Percentiles rank a stretch among this genome's conserved stretches.
Evolutionary conservation across 2,888 invertebrate species (phyloP).

Genomic region (Xylocampa areola): DNA sequence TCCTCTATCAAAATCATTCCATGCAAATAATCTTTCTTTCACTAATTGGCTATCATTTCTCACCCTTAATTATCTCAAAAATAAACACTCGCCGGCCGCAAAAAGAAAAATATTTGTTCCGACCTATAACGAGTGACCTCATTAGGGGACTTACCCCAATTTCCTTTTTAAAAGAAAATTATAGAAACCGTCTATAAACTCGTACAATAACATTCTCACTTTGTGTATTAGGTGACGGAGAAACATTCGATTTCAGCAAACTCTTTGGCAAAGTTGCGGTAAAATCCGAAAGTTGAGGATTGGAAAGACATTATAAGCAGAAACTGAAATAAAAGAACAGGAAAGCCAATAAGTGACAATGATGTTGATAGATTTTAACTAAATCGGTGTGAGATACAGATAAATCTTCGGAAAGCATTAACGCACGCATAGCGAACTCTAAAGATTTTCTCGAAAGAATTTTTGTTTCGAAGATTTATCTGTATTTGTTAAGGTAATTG

Average conservation of each 20-base stretch:
- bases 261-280: background rate
- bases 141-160: slow-evolving; percentile 47
- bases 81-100: slow-evolving; percentile 39
- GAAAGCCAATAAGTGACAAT: no score
- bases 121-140: slow-evolving; percentile 51
- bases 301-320: background rate
- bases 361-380: no score
- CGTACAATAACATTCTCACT: background rate
- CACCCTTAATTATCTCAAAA: slow-evolving; percentile 44
- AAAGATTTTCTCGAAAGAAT: no score
- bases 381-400: no score
- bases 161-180: slow-evolving; percentile 39
- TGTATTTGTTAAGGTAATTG: no score
- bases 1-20: slow-evolving; percentile 5
- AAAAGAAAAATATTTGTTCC: slow-evolving; percentile 51
- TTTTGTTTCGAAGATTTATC: no score
- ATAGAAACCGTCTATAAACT: slow-evolving; percentile 29
- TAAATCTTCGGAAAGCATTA: no score
- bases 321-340: slow-evolving; percentile 4
- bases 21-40: slow-evolving; percentile 21
- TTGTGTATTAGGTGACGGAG: background rate
- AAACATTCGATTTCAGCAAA: slow-evolving; percentile 7
- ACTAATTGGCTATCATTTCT: slow-evolving; percentile 46
- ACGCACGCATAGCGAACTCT: no score
- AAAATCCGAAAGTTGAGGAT: background rate